Percentiles rank a stretch among this genome's conserved stretches.
Evolutionary conservation across 2,797 vertebrate species (phyloP).

Genomic region (Clarias pachynema): DNA sequence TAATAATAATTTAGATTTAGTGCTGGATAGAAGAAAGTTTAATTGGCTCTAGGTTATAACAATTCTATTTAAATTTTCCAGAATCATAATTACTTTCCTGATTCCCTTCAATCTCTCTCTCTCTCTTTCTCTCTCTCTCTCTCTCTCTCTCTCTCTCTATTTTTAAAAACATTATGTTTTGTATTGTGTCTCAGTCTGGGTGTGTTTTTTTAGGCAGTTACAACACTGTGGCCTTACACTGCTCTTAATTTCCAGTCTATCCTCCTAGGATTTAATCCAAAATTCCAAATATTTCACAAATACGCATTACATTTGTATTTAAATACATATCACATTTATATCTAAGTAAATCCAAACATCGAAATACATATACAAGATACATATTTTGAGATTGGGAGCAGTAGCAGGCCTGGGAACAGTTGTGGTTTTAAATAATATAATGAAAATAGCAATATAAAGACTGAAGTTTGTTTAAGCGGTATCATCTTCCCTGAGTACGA

Average conservation of each 20-base stretch:
- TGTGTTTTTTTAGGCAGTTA: not conserved
- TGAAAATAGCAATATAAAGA: not conserved
- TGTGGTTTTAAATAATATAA: not conserved
- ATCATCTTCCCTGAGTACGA: not conserved
- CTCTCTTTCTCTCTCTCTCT: conserved; percentile 4
- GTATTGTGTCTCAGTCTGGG: not conserved
- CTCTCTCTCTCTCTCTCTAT: too few relatives aligned
- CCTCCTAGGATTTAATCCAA: not conserved
- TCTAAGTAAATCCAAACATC: not conserved
- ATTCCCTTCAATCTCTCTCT: not conserved
- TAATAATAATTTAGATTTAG: not conserved
- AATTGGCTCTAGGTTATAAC: not conserved
- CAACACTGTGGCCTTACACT: not conserved
- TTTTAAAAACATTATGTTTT: not conserved
- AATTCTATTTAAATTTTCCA: not conserved
- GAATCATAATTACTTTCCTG: not conserved
- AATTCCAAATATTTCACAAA: not conserved
- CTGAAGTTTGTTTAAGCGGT: not conserved
- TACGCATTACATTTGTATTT: not conserved
- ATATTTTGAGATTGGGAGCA: not conserved
- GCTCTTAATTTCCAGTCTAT: not conserved
- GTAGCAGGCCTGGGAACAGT: not conserved
- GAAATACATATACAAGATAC: not conserved
- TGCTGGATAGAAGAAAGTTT: not conserved
- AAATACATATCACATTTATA: not conserved